These are phyloP conservation scores for Sinosuthora webbiana DNA, from an alignment of 2,113 vertebrate species.

Conservation along the genomic window DNA sequence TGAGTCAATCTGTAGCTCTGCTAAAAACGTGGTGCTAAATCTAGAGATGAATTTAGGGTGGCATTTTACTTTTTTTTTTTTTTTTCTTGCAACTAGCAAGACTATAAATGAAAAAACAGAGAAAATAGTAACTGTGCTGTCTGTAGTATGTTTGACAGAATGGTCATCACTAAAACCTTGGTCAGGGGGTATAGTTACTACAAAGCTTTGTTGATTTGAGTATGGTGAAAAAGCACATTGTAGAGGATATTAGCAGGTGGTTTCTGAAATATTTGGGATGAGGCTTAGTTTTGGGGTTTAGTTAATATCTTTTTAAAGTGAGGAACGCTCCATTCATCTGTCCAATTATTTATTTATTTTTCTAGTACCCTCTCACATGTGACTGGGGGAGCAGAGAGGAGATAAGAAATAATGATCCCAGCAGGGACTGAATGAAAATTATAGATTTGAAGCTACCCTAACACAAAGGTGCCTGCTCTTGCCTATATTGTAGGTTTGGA, in stretches of 20 bases:
- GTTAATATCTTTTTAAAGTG: background rate
- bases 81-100: background rate
- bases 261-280: background rate
- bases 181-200: background rate
- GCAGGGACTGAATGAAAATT: constrained; percentile 38
- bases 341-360: background rate
- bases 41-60: background rate
- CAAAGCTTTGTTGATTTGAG: background rate
- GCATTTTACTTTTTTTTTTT: background rate
- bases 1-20: background rate
- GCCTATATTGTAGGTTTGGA: constrained; percentile 25
- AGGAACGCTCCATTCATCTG: background rate
- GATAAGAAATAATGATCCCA: constrained; percentile 2
- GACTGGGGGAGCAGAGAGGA: background rate
- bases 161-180: background rate
- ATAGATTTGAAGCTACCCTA: background rate
- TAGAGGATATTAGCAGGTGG: background rate
- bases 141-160: background rate
- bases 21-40: background rate
- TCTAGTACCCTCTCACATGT: background rate
- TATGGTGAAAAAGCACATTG: background rate
- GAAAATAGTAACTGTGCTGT: background rate
- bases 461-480: constrained; percentile 1
- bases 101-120: background rate
- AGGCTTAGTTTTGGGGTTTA: background rate